Evolutionary conservation across 2,113 vertebrate genomes (phyloP).

Genomic region (Baryphthengus martii): DNA sequence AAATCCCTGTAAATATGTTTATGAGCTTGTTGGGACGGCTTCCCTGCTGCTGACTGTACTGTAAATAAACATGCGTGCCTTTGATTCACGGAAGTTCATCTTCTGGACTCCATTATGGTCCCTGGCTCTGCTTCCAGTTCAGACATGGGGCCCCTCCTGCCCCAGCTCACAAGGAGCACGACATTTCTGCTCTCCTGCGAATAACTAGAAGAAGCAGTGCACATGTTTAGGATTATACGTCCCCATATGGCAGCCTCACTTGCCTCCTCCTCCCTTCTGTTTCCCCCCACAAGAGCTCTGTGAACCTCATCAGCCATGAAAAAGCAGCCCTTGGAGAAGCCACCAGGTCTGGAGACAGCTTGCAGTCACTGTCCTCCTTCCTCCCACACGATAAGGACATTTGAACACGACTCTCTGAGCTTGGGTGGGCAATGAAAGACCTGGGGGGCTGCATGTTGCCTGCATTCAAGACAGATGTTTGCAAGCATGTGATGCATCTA

Average conservation of each 20-base stretch:
- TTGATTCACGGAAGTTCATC: constrained; percentile 53
- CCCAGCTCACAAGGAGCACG: not conserved
- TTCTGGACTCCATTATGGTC: constrained; percentile 52
- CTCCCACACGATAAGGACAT: fast-evolving
- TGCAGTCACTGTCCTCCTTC: not conserved
- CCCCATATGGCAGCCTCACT: not conserved
- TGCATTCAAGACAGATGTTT: not conserved
- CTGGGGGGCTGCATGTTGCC: not conserved
- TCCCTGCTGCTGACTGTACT: constrained; percentile 30
- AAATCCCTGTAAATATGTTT: constrained; percentile 66
- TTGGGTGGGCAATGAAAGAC: not conserved
- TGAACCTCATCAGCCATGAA: not conserved
- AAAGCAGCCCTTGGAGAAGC: not conserved
- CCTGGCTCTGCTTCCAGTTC: constrained; percentile 8
- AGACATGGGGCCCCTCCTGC: not conserved
- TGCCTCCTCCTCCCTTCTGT: not conserved
- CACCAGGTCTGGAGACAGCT: not conserved
- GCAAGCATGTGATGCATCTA: not conserved
- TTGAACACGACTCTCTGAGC: not conserved
- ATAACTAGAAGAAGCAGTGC: not conserved
- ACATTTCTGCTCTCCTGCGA: not conserved
- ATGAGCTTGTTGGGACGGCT: constrained; percentile 59
- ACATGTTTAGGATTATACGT: constrained; percentile 35
- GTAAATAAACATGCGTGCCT: constrained; percentile 47
- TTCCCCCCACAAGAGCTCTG: not conserved